Evolutionary conservation across 2,888 invertebrate species (phyloP).

Genomic region (Odontocerum albicorne): DNA sequence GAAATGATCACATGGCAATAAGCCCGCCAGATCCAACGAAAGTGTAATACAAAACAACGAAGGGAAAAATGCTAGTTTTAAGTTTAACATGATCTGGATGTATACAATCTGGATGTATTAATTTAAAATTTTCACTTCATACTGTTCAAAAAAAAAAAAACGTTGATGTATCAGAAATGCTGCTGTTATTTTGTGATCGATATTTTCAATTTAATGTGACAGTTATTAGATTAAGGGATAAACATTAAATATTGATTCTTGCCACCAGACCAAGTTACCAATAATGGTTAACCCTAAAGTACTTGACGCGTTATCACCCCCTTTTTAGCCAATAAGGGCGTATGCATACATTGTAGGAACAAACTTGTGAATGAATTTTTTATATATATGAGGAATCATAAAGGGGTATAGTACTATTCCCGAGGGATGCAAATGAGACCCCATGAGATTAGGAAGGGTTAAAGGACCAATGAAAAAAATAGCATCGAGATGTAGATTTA

Average conservation of each 20-base stretch:
- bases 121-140: no score
- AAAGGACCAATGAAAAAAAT: slow-evolving; percentile 12
- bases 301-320: slow-evolving; percentile 3
- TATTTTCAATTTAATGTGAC: no score
- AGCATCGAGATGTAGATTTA: slow-evolving; percentile 21
- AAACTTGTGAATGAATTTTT: slow-evolving; percentile 29
- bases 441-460: slow-evolving; percentile 25
- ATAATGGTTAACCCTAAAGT: slow-evolving; percentile 23
- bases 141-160: no score
- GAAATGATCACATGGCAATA: no score
- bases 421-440: slow-evolving; percentile 36
- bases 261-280: slow-evolving; percentile 13
- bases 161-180: no score
- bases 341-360: slow-evolving; percentile 21
- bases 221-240: no score
- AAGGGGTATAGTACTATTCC: slow-evolving; percentile 21
- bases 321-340: neutral
- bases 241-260: slow-evolving; percentile 9
- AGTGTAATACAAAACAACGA: no score
- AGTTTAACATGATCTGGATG: no score
- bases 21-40: no score
- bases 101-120: no score
- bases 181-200: no score
- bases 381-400: slow-evolving; percentile 19
- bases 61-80: no score